Base-by-base conservation (phyloP, 2,888 invertebrate genomes). In the Melieria omissa region DNA sequence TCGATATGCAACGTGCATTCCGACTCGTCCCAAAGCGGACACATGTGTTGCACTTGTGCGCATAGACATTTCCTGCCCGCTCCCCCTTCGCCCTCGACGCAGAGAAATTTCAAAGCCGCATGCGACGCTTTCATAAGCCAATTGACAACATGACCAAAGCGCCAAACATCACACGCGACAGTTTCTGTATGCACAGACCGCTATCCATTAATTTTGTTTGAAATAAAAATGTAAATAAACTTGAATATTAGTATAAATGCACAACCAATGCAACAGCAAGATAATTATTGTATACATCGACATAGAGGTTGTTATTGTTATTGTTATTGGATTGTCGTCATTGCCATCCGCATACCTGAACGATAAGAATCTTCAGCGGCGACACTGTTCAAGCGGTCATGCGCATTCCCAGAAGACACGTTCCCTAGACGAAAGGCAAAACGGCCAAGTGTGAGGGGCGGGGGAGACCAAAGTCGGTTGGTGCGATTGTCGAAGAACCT, bases 341-440 rank as follows among this genome's bases (percentile, higher is more conserved):
- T 55, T 14, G 55, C 57, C 70, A 70, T 70, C 70, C 70, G 70
- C 70, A 70, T 70, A 49, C 70, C 64, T 29, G n/a, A 12, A 46
- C 63, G 74, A 73, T 74, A 73, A 74, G 61, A 67, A 71, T 67
- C 74, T 14, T 29, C 74, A 75, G 79, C 81, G 83, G 84, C 83
- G 74, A 73, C 74, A 73, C 75, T 16, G 10, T 52, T 41, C 29
- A 29, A 29, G 47, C 42, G 29, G 60, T 67, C 66, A 16, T 57
- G 57, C 5, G 29, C n/a, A 16, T 66, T 58, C 66, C n/a, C 16
- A 58, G 66, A 58, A 66, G n/a, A 55, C 45, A 54, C 7, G 65
- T 46, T 49, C 55, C 3, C 49, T 29, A 29, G 29, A 29, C 29
- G 29, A 29, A 29, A 29, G 29, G 29, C 29, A 29, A 29, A 29